phyloP scores from a whole-genome alignment of 1,140 invertebrate species.

The Bombus balteatus region DNA sequence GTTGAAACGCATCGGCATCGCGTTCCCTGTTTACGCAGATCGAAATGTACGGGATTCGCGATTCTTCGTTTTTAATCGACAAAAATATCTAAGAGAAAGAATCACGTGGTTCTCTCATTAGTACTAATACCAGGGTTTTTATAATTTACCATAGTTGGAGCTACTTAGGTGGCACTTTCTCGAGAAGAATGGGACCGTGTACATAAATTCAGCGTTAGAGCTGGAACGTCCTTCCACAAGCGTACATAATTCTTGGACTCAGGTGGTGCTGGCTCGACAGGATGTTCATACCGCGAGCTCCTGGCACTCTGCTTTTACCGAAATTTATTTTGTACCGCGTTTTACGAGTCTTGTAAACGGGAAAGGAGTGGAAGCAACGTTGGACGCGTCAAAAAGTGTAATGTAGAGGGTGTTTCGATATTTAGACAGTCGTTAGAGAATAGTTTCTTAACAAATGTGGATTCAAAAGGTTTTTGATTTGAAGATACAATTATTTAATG shows the following conservation, averaged over 20 bases:
- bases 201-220: slow-evolving; percentile 56
- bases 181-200: slow-evolving; percentile 32
- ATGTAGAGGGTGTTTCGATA: neutral
- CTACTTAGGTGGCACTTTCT: neutral
- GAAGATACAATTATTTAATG: neutral
- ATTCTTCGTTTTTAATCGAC: neutral
- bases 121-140: slow-evolving; percentile 20
- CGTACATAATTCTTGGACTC: slow-evolving; percentile 64
- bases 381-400: slow-evolving; percentile 39
- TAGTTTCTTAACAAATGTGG: neutral
- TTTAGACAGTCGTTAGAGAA: neutral
- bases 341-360: slow-evolving; percentile 26
- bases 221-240: slow-evolving; percentile 8
- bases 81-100: neutral
- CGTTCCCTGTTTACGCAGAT: neutral
- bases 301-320: slow-evolving; percentile 65
- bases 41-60: neutral
- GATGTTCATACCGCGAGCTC: slow-evolving; percentile 58
- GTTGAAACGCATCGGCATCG: neutral
- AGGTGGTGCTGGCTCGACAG: slow-evolving; percentile 61
- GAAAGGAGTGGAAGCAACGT: slow-evolving; percentile 1
- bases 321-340: slow-evolving; percentile 62
- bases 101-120: neutral
- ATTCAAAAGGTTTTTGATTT: neutral
- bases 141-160: neutral